phyloP scores from a whole-genome alignment of 2,888 invertebrate genomes.

The Leptopilina myrica region DNA sequence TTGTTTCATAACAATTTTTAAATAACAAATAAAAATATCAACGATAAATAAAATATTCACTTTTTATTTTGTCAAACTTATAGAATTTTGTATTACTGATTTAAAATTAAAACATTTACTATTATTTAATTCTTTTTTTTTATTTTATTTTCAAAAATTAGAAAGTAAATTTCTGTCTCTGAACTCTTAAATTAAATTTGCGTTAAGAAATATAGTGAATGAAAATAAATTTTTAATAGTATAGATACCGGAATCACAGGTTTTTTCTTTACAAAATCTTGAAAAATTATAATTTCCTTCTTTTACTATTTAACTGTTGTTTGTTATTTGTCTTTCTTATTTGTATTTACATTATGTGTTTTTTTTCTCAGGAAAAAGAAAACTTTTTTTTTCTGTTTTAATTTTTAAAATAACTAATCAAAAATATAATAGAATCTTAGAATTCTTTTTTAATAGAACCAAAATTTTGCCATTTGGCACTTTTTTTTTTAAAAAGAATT shows the following conservation, averaged over 20 bases:
- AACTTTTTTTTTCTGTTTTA: not conserved
- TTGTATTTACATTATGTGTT: slow-evolving; percentile 22
- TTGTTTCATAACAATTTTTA: too few species aligned
- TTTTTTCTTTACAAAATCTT: not conserved
- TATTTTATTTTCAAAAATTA: not conserved
- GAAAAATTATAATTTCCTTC: not conserved
- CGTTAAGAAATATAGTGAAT: not conserved
- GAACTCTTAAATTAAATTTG: not conserved
- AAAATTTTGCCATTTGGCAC: not conserved
- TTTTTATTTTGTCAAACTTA: too few species aligned
- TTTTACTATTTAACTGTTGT: not conserved
- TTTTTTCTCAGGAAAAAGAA: slow-evolving; percentile 13
- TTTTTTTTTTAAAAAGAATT: too few species aligned
- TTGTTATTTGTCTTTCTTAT: slow-evolving; percentile 1
- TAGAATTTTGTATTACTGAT: too few species aligned
- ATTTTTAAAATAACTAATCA: slow-evolving; percentile 26
- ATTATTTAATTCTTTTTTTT: too few species aligned
- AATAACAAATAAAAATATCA: too few species aligned
- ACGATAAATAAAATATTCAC: too few species aligned
- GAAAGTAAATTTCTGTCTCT: not conserved
- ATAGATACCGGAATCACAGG: not conserved
- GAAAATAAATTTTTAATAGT: not conserved
- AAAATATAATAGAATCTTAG: not conserved
- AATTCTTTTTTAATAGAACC: not conserved
- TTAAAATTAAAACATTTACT: too few species aligned